Evolutionary conservation across 2,888 invertebrate genomes (phyloP), one percentile per base, ranked within the genome.

Genomic region (Omphaloscelis lunosa): DNA sequence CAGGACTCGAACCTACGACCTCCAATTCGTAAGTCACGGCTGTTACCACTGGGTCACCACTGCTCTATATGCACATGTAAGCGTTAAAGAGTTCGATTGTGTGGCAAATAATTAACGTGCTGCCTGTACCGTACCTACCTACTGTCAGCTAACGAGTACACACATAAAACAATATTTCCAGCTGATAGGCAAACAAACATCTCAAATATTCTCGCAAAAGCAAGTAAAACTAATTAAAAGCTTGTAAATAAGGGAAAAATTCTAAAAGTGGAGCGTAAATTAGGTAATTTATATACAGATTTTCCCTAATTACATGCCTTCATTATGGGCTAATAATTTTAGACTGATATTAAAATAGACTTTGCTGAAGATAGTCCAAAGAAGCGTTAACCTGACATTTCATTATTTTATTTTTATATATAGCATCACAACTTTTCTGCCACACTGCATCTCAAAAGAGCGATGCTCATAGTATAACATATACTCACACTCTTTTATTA

Each of bases 311-410:
- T 61, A 69, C 23, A n/a, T 41, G 59, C 68, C 23, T 65, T 53
- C 45, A 59, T 69, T 56, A 56, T 39, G 61, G 53, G 59, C 48
- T 17, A 61, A 69, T 61, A 69, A 80, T 69, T 82, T 76, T 70
- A 70, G 59, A 70, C 62, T 67, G 23, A 11, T 79, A 66, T 69
- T 76, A 70, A 77, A 80, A 80, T 77, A 82, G 39, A 82, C 27
- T 61, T 56, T 67, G 48, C 51, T 70, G 41, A 66, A 66, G 66
- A 70, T 56, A 56, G 59, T 15, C 58, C n/a, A 59, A 29, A 82
- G 59, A 69, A 59, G 80, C 82, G 53, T 69, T 53, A 76, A 61
- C 23, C 39, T 80, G 80, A 77, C 77, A 80, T 80, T 80, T 80
- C 0, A 70, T 62, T 62, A 80, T 70, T 48, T 56, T 69, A 76